phyloP scores from a whole-genome alignment of 2,113 vertebrate species.

The Numida meleagris region DNA sequence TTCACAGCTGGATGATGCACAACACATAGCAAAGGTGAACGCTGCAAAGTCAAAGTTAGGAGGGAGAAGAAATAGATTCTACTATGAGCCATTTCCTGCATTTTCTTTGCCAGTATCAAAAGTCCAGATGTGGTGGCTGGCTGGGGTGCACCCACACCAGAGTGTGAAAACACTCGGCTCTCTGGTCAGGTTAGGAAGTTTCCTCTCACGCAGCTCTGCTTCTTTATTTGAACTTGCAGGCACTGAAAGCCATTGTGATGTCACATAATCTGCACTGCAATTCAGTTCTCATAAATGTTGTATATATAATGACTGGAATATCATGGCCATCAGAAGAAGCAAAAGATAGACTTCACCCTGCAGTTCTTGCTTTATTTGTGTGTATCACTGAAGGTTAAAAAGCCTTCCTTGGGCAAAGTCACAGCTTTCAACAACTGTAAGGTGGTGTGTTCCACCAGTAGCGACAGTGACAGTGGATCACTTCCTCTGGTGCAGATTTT shows the following conservation, averaged over 20 bases:
- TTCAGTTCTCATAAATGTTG: neutral
- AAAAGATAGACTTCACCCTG: neutral
- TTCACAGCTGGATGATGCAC: neutral
- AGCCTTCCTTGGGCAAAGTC: neutral
- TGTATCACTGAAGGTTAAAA: neutral
- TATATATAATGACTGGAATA: neutral
- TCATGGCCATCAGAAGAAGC: neutral
- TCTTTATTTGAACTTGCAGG: neutral
- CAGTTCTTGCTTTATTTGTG: neutral
- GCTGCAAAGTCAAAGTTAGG: neutral
- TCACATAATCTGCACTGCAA: rapidly evolving
- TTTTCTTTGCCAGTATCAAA: neutral
- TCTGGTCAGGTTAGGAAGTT: neutral
- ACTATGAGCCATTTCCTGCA: neutral
- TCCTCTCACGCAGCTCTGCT: neutral
- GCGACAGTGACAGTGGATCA: no score
- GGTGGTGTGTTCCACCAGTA: no score
- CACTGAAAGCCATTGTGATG: neutral
- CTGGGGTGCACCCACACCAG: neutral
- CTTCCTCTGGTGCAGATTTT: no score
- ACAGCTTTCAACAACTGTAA: neutral
- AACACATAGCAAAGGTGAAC: neutral
- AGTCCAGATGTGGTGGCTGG: neutral
- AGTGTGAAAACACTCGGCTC: neutral
- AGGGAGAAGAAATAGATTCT: neutral